Conservation (phyloP, 2,797 vertebrate species). For the Lates japonicus region DNA sequence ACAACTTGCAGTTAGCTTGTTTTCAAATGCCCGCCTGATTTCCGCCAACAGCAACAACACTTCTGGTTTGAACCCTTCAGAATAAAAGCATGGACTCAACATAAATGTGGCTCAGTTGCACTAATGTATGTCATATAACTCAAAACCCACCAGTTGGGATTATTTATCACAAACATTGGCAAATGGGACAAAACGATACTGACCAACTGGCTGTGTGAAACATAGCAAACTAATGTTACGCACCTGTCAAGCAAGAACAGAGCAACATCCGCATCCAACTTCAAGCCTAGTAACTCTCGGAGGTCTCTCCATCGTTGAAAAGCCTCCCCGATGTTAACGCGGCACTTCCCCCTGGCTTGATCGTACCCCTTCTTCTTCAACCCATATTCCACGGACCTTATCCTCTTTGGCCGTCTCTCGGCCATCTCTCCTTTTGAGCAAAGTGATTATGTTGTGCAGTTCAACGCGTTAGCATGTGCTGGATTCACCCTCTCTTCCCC, state of each 20-base stretch:
- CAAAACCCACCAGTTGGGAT: too few species aligned
- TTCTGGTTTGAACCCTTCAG: slow-evolving; percentile 11
- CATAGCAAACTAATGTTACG: neutral
- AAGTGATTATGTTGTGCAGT: neutral
- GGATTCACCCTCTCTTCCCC: neutral
- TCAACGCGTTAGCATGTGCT: neutral
- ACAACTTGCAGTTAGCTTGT: neutral
- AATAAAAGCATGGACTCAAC: slow-evolving; percentile 8
- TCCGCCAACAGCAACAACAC: slow-evolving; percentile 7
- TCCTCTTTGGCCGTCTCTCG: neutral
- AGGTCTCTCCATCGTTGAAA: neutral
- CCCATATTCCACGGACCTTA: neutral
- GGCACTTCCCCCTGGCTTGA: neutral
- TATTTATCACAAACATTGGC: too few species aligned
- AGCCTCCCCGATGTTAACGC: neutral
- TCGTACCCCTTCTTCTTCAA: neutral
- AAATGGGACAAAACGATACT: too few species aligned
- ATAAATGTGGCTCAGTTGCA: neutral
- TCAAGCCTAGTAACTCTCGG: neutral
- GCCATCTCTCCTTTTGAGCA: neutral
- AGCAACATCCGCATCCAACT: neutral
- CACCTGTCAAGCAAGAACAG: neutral
- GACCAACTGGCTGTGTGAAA: neutral
- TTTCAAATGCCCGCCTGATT: slow-evolving; percentile 32
- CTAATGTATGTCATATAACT: neutral